These are phyloP conservation scores for Dascyllus trimaculatus DNA, from an alignment of 2,113 vertebrate genomes.

Conservation along the genomic window DNA sequence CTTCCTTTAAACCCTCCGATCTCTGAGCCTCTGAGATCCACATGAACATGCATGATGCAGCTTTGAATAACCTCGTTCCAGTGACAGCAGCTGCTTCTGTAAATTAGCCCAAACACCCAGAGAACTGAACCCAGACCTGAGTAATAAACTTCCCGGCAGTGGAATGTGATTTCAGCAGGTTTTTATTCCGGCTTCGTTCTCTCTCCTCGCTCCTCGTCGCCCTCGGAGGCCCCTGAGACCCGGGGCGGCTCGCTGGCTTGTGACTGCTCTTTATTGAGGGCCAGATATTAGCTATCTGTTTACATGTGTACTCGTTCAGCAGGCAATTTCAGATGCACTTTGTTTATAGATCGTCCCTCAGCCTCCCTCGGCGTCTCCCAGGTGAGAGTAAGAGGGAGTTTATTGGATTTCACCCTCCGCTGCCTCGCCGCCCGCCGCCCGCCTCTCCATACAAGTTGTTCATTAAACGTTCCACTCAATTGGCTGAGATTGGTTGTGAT, in stretches of 20 bases:
- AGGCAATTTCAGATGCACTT: conserved; percentile 77
- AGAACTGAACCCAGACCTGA: not conserved
- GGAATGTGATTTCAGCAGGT: conserved; percentile 39
- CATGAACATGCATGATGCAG: not conserved
- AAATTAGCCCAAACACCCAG: not conserved
- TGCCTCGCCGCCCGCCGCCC: conserved; percentile 47
- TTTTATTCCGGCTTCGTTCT: conserved; percentile 5
- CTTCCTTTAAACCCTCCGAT: no score
- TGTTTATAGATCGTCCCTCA: conserved; percentile 79
- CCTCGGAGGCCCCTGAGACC: conserved; percentile 47
- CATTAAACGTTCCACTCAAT: conserved; percentile 84
- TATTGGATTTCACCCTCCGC: conserved; percentile 83
- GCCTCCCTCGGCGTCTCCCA: conserved; percentile 68
- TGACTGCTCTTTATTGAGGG: conserved; percentile 77
- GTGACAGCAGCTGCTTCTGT: not conserved
- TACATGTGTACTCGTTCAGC: conserved; percentile 79
- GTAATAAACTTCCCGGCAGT: conserved; percentile 16
- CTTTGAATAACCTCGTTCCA: not conserved
- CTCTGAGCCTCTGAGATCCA: no score
- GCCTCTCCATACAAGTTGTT: conserved; percentile 73
- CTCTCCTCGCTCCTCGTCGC: conserved; percentile 6
- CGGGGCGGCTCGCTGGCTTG: conserved; percentile 65
- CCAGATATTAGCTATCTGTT: conserved; percentile 82
- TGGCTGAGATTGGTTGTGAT: conserved; percentile 76
- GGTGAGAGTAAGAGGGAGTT: conserved; percentile 74